Base-by-base conservation (phyloP, 2,113 vertebrate genomes). In the Rhinoderma darwinii region DNA sequence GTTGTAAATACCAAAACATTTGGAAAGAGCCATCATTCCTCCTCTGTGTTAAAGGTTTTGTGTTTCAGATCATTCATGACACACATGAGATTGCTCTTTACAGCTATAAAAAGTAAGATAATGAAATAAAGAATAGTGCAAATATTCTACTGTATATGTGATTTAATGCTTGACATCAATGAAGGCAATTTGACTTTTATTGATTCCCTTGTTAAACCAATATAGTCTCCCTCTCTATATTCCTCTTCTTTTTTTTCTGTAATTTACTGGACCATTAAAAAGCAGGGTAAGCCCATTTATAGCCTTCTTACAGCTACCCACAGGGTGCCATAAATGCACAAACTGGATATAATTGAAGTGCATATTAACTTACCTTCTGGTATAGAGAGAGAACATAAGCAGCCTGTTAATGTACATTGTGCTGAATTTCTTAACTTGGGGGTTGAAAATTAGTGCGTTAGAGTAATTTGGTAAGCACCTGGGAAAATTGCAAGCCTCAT, bases 281-380 rank as follows among this genome's bases (percentile, higher is more conserved):
- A 91, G 89, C 89, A 90, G 89, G 89, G 91, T 92, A 91, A 93
- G 92, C 91, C 93, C 91, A 89, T 94, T 94, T 92, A 92, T 86
- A 91, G 90, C 91, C 93, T 91, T 92, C 92, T 93, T 89, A 85
- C 88, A 91, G 90, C 83, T 90, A 91, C 90, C 93, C 94, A 88
- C 92, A 88, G 93, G 95, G 96, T 94, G 93, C 94, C 93, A 94
- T 97, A 96, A 97, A 96, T 91, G 93, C 93, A 94, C 94, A 95
- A 96, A 94, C 93, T 96, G 95, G 95, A 96, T 97, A 95, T 96
- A 97, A 96, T 96, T 94, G 95, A 95, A 93, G 91, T 91, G 92
- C 94, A 94, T 95, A 97, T 97, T 98, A 97, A 96, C 94, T 96
- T 94, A 94, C 95, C 96, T 96, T 97, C 95, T 97, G 96, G 95